Percentiles rank a stretch among this genome's conserved stretches.
Evolutionary conservation across 2,797 vertebrate genomes (phyloP).

Genomic region (Sus cebifrons): DNA sequence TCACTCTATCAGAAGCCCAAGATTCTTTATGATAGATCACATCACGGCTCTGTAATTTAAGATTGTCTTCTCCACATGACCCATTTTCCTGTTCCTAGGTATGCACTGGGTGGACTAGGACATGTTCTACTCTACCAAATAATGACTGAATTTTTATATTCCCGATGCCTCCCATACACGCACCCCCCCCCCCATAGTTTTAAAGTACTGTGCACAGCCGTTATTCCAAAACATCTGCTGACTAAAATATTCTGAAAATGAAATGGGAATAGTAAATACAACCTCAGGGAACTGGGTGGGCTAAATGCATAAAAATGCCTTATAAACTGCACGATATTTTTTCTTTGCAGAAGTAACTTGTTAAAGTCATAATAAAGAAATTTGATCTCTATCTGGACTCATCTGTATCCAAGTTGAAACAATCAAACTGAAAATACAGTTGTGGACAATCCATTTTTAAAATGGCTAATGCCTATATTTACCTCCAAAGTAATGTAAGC

Average conservation of each 20-base stretch:
- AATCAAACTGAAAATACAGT: not conserved
- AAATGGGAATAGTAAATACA: not conserved
- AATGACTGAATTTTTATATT: not conserved
- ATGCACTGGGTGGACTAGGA: not conserved
- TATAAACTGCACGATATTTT: conserved; percentile 4
- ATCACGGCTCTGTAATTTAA: not conserved
- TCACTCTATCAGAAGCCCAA: not conserved
- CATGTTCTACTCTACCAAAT: not conserved
- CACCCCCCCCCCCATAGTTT: too few relatives aligned
- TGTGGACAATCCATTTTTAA: not conserved
- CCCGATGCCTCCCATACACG: not conserved
- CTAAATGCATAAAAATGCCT: not conserved
- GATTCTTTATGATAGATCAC: not conserved
- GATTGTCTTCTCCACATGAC: not conserved
- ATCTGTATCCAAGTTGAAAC: not conserved
- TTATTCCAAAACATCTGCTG: not conserved
- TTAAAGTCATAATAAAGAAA: conserved; percentile 40
- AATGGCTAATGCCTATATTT: not conserved
- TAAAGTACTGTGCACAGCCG: not conserved
- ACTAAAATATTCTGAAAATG: not conserved
- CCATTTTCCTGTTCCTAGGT: not conserved
- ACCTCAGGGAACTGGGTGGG: not conserved
- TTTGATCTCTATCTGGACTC: not conserved
- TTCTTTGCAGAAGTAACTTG: conserved; percentile 3
- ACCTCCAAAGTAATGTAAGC: not conserved